Evolutionary conservation across 2,888 invertebrate genomes (phyloP), one percentile per base, ranked within the genome.

Genomic region (Sphaerophoria taeniata): DNA sequence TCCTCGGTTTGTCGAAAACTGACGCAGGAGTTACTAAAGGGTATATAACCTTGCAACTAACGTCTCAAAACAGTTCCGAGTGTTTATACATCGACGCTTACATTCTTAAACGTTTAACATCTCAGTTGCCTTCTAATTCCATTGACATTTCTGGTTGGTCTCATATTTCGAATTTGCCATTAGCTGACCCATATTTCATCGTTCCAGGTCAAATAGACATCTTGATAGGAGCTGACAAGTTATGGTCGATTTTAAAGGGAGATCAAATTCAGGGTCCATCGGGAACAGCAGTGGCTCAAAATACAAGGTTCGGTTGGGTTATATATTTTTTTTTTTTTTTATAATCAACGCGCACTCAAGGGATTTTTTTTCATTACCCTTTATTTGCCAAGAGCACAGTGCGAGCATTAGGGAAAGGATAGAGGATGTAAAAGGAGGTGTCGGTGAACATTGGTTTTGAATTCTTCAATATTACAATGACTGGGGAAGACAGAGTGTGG

Each of bases 11-110:
- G 11, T 73, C 56, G 6, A 55, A 39, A 1, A 55, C 24, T 9
- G 53, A 56, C 16, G 73, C 33, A 33, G 73, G 55, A 3, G 53
- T 45, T 45, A 73, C 65, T 5, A 65, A 49, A 36, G 74, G 65
- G 0, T 36, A 31, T 47, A 49, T 65, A 36, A 45, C 56, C 3
- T n/a, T 65, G 4, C 45, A 55, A 33, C 43, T 56, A 0, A 2
- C 1, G 14, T 56, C 43, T 6, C 55, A 31, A 12, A 11, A 47
- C 14, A 55, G 51, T 24, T 74, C 47, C 16, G 6, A n/a, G 56
- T 4, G 24, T 24, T 24, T 24, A 24, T 24, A 24, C 24, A 24
- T 24, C 24, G 24, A 24, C 24, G 24, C 24, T 24, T 24, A 24
- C 24, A 24, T 24, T 2, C 24, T 24, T 24, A 24, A 24, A 24